These are phyloP conservation scores for Euclidia mi DNA, from an alignment of 2,888 invertebrate species.

Conservation along the genomic window DNA sequence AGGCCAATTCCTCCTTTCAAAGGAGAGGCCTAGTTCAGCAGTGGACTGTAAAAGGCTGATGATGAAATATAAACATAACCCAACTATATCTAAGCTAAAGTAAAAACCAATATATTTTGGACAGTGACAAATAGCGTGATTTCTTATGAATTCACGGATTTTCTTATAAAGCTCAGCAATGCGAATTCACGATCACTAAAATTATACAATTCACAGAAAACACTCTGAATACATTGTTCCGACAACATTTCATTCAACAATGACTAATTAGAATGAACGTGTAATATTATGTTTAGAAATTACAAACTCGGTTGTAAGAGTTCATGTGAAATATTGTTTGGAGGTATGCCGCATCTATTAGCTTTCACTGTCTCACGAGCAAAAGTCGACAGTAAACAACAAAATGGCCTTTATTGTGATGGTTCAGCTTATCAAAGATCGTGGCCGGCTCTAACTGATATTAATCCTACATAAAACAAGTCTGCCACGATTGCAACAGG, in stretches of 20 bases:
- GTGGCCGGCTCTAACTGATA: slow-evolving; percentile 29
- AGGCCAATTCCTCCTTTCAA: too few relatives aligned
- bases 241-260: slow-evolving; percentile 33
- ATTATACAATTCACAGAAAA: not conserved
- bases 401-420: slow-evolving; percentile 50
- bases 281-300: slow-evolving; percentile 54
- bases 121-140: too few relatives aligned
- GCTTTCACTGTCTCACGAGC: slow-evolving; percentile 82
- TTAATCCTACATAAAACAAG: slow-evolving; percentile 26
- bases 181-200: not conserved
- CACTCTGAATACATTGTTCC: slow-evolving; percentile 19
- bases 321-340: slow-evolving; percentile 77
- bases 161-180: too few relatives aligned
- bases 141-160: too few relatives aligned
- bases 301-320: slow-evolving; percentile 61
- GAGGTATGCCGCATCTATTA: slow-evolving; percentile 64
- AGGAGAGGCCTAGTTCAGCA: too few relatives aligned
- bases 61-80: too few relatives aligned
- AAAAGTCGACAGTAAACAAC: slow-evolving; percentile 45
- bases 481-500: slow-evolving; percentile 1
- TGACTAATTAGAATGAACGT: slow-evolving; percentile 49
- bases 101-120: too few relatives aligned
- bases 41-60: too few relatives aligned
- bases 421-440: slow-evolving; percentile 56
- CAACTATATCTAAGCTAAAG: too few relatives aligned